Evolutionary conservation across 2,797 vertebrate genomes (phyloP), one percentile per base, ranked within the genome.

Genomic region (Euthynnus affinis): DNA sequence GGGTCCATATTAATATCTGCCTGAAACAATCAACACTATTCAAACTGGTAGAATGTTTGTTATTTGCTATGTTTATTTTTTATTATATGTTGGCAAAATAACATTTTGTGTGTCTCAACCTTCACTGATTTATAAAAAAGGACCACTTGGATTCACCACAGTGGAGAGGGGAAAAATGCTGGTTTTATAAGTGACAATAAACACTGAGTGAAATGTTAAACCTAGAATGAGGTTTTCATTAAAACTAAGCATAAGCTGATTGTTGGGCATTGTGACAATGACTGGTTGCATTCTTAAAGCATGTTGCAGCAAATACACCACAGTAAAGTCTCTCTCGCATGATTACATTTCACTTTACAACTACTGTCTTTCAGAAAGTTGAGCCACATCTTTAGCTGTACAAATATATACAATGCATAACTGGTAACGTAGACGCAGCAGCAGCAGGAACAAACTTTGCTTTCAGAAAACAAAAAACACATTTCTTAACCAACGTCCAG

Each of bases 241-340:
- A 40, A 58, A 4, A 3, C 17, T 48, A 65, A n/a, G 14, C n/a
- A 68, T 68, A 62, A 66, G 40, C 49, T 18, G 40, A 67, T 42
- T 51, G 42, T 44, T 23, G 55, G 53, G 60, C 29, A 65, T 42
- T 29, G 27, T n/a, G n/a, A n/a, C n/a, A n/a, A n/a, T n/a, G n/a
- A n/a, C n/a, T n/a, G n/a, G n/a, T n/a, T n/a, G n/a, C n/a, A n/a
- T n/a, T n/a, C n/a, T n/a, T n/a, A n/a, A n/a, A n/a, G 27, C 8
- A 44, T 1, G 9, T 18, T 23, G 27, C 2, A 15, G 27, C 51
- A 53, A 76, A 22, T 5, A 37, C 9, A 53, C 22, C 3, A 34
- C 44, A 25, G 48, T 44, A 12, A 53, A 53, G 4, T 12, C 9
- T 18, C 15, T 14, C 2, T 49, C 5, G 14, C 32, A 51, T 18